Conservation (phyloP, 2,797 vertebrate genomes). For the Alca torda region DNA sequence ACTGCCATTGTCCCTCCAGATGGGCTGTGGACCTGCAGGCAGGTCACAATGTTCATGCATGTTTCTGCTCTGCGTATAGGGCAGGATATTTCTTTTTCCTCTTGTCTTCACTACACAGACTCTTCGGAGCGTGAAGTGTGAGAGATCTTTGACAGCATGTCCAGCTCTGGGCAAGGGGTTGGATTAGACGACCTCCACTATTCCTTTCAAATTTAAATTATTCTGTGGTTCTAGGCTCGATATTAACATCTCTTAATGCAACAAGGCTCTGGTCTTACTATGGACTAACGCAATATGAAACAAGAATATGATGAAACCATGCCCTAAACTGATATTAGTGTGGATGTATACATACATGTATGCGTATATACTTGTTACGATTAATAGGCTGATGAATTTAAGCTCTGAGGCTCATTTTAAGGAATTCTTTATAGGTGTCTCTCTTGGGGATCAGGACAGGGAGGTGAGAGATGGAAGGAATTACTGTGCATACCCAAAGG, state of each 20-base stretch:
- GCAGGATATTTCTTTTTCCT: neutral
- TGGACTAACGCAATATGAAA: neutral
- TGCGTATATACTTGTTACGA: neutral
- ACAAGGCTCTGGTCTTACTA: neutral
- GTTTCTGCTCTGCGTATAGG: neutral
- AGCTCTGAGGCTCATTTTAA: neutral
- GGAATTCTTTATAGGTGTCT: neutral
- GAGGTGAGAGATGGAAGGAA: neutral
- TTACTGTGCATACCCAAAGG: neutral
- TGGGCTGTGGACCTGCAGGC: neutral
- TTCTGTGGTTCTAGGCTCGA: neutral
- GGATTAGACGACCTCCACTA: neutral
- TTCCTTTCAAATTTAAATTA: neutral
- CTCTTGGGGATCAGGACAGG: neutral
- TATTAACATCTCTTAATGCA: neutral
- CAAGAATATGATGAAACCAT: neutral
- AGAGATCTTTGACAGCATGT: neutral
- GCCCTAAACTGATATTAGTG: neutral
- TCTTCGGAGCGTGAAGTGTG: neutral
- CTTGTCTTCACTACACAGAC: neutral
- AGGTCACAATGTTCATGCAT: neutral
- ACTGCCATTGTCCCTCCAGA: neutral
- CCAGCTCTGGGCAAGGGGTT: neutral
- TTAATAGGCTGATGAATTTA: no score
- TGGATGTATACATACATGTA: neutral